phyloP scores from a whole-genome alignment of 2,888 invertebrate genomes.

The Ethmia dodecea region DNA sequence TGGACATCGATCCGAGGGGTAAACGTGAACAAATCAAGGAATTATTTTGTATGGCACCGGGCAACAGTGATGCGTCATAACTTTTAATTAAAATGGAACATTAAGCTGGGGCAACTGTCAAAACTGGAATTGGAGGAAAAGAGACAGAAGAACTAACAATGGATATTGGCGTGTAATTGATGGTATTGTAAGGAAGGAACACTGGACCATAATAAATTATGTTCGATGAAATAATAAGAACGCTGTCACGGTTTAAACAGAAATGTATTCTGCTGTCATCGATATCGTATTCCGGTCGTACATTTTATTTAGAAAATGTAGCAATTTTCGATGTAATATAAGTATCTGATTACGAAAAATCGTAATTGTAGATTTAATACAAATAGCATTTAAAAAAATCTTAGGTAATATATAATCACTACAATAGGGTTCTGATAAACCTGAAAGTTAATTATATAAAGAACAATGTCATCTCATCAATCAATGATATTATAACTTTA shows the following conservation, averaged over 20 bases:
- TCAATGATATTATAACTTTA: too few species aligned
- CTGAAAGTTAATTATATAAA: too few species aligned
- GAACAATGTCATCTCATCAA: too few species aligned
- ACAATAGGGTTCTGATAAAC: too few species aligned
- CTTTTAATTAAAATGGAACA: slow-evolving; percentile 70
- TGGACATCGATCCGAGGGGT: slow-evolving; percentile 48
- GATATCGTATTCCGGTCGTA: too few species aligned
- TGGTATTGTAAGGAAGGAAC: slow-evolving; percentile 44
- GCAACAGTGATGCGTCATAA: slow-evolving; percentile 63
- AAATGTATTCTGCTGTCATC: background rate
- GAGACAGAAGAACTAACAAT: slow-evolving; percentile 33
- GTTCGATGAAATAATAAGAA: slow-evolving; percentile 34
- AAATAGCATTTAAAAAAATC: too few species aligned
- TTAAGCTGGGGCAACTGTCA: slow-evolving; percentile 49
- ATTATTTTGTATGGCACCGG: slow-evolving; percentile 42
- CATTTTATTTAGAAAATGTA: too few species aligned
- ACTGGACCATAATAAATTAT: slow-evolving; percentile 42
- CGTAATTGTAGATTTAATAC: too few species aligned
- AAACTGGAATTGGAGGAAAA: slow-evolving; percentile 32
- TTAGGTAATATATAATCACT: too few species aligned
- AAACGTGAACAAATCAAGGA: slow-evolving; percentile 61
- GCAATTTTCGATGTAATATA: too few species aligned
- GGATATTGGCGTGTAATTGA: slow-evolving; percentile 61
- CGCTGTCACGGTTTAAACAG: slow-evolving; percentile 44
- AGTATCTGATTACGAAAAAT: too few species aligned